A percentile compares a stretch with the other conserved stretches of the same genome.
Evolutionary conservation across 1,140 invertebrate species (phyloP).

Genomic region (Lerema accius): DNA sequence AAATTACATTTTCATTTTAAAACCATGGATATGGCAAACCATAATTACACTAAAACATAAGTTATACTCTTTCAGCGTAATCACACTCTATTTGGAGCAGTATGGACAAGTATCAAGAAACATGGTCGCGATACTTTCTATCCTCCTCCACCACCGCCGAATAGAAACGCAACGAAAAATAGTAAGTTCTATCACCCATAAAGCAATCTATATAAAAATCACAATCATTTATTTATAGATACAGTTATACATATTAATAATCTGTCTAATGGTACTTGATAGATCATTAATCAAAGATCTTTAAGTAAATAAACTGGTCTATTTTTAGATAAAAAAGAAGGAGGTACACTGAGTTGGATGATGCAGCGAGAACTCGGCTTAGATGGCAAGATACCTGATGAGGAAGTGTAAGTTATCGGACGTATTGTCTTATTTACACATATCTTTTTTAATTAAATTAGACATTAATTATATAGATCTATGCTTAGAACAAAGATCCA

Average conservation of each 20-base stretch:
- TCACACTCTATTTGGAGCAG: constrained; percentile 70
- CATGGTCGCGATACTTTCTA: constrained; percentile 64
- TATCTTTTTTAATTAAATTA: too few species aligned
- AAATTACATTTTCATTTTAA: too few species aligned
- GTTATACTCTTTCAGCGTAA: constrained; percentile 72
- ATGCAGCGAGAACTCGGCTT: constrained; percentile 71
- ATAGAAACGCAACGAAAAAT: constrained; percentile 13
- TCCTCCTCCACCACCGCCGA: constrained; percentile 40
- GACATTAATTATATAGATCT: too few species aligned
- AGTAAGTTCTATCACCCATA: constrained; percentile 10
- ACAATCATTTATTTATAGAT: too few species aligned
- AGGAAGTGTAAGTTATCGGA: constrained; percentile 68
- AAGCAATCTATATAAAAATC: too few species aligned
- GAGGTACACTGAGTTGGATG: constrained; percentile 61
- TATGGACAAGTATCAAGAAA: constrained; percentile 73
- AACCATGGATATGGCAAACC: too few species aligned
- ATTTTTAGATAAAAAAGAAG: constrained; percentile 46
- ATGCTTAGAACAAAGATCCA: too few species aligned
- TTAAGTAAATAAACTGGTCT: neutral
- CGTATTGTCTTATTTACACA: too few species aligned
- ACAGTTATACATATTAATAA: too few species aligned
- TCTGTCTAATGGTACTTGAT: too few species aligned
- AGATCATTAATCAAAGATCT: too few species aligned
- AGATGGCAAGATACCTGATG: constrained; percentile 70
- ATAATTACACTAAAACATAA: too few species aligned